Evolutionary conservation across 1,140 invertebrate genomes (phyloP).

Genomic region (Coelopa frigida): DNA sequence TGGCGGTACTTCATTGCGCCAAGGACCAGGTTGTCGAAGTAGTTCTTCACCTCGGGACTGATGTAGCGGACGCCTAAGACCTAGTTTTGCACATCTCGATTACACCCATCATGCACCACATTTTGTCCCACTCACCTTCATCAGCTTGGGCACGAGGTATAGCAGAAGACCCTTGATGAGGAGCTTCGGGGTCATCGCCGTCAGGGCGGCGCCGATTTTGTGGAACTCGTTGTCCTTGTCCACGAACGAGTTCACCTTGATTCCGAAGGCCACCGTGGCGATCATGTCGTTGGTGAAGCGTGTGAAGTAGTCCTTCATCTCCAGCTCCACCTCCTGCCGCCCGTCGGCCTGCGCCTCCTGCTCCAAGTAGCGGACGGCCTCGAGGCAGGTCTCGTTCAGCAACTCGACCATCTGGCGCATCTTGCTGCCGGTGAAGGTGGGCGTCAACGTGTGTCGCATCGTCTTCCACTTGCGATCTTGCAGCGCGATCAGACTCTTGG

Average conservation of each 20-base stretch:
- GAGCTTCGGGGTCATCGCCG: slow-evolving; percentile 19
- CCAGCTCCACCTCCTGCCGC: slow-evolving; percentile 34
- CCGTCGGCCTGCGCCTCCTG: not conserved
- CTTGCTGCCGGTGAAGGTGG: slow-evolving; percentile 45
- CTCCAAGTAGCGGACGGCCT: slow-evolving; percentile 32
- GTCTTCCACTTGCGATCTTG: slow-evolving; percentile 43
- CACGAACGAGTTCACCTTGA: slow-evolving; percentile 52
- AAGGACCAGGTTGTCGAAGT: slow-evolving; percentile 41
- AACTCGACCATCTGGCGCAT: slow-evolving; percentile 47
- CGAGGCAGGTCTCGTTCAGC: slow-evolving; percentile 36
- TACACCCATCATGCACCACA: slow-evolving; percentile 7
- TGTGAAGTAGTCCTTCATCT: slow-evolving; percentile 49
- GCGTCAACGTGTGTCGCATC: slow-evolving; percentile 44
- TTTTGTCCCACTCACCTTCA: slow-evolving; percentile 18
- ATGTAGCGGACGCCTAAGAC: not conserved
- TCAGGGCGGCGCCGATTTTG: slow-evolving; percentile 43
- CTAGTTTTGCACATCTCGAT: slow-evolving; percentile 12
- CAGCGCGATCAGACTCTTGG: slow-evolving; percentile 40
- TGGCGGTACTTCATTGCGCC: slow-evolving; percentile 47
- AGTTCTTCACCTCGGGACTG: slow-evolving; percentile 9
- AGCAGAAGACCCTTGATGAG: slow-evolving; percentile 29
- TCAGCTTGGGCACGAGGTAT: slow-evolving; percentile 11
- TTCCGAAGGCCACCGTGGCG: slow-evolving; percentile 50
- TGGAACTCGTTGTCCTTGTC: slow-evolving; percentile 50
- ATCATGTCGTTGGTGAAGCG: slow-evolving; percentile 56